phyloP scores from a whole-genome alignment of 1,140 invertebrate species.

The Scaptomyza pallida region DNA sequence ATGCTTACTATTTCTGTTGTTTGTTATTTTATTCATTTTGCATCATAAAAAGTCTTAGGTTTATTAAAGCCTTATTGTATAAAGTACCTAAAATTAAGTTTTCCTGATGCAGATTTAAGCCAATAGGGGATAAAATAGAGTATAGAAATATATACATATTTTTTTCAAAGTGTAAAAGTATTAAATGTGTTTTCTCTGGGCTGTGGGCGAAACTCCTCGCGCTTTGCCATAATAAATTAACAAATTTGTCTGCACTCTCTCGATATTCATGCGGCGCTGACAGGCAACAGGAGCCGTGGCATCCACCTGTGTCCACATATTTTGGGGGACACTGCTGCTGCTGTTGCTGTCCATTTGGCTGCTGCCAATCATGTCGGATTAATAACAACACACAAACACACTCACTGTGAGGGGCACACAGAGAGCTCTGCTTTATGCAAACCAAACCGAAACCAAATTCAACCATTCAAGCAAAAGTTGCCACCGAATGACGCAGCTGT shows the following conservation, averaged over 20 bases:
- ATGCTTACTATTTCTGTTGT: no score
- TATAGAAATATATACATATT: no score
- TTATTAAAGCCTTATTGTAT: no score
- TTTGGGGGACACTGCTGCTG: slow-evolving; percentile 15
- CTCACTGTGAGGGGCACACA: not conserved
- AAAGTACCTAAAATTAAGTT: no score
- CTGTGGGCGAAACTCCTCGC: slow-evolving; percentile 15
- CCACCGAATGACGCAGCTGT: slow-evolving; percentile 55
- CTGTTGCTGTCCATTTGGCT: slow-evolving; percentile 67
- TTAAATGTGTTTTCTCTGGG: not conserved
- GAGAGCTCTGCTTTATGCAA: slow-evolving; percentile 15
- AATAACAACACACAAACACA: slow-evolving; percentile 58
- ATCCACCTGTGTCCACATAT: slow-evolving; percentile 69
- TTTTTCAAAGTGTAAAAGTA: not conserved
- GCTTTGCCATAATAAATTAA: slow-evolving; percentile 79
- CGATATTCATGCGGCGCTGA: slow-evolving; percentile 68
- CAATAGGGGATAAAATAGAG: no score
- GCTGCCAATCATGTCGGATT: slow-evolving; percentile 81
- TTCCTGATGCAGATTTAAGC: no score
- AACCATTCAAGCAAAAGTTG: slow-evolving; percentile 71
- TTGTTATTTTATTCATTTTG: no score
- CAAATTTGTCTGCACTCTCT: slow-evolving; percentile 76
- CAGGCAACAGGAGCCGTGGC: slow-evolving; percentile 52
- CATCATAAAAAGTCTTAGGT: no score
- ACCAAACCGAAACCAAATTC: slow-evolving; percentile 23